Conservation (phyloP, 2,888 invertebrate genomes). For the Stenolophus ochropezus region DNA sequence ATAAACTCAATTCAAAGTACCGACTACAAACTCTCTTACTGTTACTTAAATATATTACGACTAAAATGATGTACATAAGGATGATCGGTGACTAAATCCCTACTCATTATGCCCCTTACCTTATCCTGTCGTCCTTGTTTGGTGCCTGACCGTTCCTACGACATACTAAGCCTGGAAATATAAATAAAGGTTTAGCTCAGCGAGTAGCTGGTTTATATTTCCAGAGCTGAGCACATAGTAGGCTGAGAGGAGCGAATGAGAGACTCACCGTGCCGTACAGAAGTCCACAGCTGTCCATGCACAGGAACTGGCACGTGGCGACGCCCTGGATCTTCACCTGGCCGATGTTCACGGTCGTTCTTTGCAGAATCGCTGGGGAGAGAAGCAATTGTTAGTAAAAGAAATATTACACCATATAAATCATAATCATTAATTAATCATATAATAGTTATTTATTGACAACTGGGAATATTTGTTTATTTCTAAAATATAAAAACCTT, state of each 20-base stretch:
- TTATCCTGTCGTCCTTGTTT: not conserved
- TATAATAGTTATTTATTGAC: too few species aligned
- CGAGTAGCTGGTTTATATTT: conserved; percentile 2
- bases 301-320: conserved; percentile 90
- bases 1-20: too few species aligned
- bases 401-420: too few species aligned
- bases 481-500: too few species aligned
- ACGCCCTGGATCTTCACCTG: conserved; percentile 92
- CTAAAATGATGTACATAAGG: too few species aligned
- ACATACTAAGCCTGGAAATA: conserved; percentile 33
- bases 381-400: conserved; percentile 64
- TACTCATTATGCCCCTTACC: not conserved
- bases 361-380: conserved; percentile 82
- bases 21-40: too few species aligned
- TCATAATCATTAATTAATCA: too few species aligned
- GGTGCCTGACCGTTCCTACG: conserved; percentile 15
- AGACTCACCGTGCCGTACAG: conserved; percentile 91
- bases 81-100: not conserved
- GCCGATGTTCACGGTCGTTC: conserved; percentile 83
- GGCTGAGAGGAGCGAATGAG: not conserved
- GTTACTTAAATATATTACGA: too few species aligned
- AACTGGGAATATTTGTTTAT: too few species aligned
- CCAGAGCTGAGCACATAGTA: conserved; percentile 29
- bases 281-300: conserved; percentile 91
- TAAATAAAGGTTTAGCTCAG: conserved; percentile 25